These are phyloP conservation scores for Arenaria interpres DNA, from an alignment of 2,113 vertebrate species.

Conservation along the genomic window DNA sequence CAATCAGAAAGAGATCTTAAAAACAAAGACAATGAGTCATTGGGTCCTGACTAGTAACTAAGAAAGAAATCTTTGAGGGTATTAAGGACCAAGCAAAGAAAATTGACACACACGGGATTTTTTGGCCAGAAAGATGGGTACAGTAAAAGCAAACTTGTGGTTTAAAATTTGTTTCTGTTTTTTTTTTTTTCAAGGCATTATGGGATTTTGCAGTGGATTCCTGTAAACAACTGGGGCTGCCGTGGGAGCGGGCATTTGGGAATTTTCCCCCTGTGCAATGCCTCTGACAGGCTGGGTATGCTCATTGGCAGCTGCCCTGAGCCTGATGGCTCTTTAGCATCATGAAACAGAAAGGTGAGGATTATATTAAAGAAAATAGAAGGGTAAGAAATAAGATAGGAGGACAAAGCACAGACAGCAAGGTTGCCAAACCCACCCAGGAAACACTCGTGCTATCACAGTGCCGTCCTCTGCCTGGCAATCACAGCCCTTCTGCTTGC, in stretches of 20 bases:
- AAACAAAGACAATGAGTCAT: background rate
- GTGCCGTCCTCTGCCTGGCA: background rate
- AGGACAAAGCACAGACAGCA: background rate
- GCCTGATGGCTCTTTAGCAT: background rate
- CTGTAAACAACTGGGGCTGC: background rate
- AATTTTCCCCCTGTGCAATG: background rate
- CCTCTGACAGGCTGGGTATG: background rate
- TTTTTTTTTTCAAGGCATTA: background rate
- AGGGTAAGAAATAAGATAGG: background rate
- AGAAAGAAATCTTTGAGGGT: background rate
- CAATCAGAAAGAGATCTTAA: background rate
- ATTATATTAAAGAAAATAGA: background rate
- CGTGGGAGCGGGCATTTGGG: background rate
- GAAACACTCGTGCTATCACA: background rate
- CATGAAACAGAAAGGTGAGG: background rate
- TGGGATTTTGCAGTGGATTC: background rate
- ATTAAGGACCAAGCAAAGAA: background rate
- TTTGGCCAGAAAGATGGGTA: background rate
- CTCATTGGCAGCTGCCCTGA: background rate
- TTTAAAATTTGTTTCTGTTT: background rate
- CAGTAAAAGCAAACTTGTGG: background rate
- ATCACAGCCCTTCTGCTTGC: background rate
- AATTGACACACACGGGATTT: background rate
- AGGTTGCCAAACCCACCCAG: background rate
- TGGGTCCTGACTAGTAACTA: background rate